Percentiles rank a stretch among this genome's conserved stretches.
Conservation (phyloP, 1,140 invertebrate genomes). For the Calliphora vicina region DNA sequence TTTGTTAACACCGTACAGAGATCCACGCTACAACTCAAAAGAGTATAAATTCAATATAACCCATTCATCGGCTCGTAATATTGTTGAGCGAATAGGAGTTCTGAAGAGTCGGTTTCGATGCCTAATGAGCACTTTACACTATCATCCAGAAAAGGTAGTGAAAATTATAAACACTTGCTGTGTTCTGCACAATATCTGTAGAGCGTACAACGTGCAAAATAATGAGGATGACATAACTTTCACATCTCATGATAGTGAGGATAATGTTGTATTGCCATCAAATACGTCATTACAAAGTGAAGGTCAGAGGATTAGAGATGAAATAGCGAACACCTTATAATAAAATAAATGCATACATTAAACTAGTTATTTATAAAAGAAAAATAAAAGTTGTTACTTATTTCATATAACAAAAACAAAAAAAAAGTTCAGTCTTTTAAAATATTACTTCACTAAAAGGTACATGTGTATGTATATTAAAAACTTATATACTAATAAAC, state of each 20-base stretch:
- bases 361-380: too few species aligned
- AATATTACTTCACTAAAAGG: too few species aligned
- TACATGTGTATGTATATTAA: background rate
- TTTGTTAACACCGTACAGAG: too few species aligned
- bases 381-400: background rate
- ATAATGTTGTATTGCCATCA: background rate
- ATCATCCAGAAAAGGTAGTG: background rate
- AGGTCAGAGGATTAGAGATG: constrained; percentile 28
- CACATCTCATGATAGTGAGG: constrained; percentile 9
- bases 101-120: constrained; percentile 31
- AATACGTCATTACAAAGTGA: constrained; percentile 7
- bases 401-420: background rate
- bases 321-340: constrained; percentile 25
- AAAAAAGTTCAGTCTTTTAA: background rate
- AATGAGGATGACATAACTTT: background rate
- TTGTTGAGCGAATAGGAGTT: background rate
- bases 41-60: constrained; percentile 19
- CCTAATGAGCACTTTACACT: background rate
- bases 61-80: background rate
- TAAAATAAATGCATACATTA: background rate
- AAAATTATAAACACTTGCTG: constrained; percentile 31
- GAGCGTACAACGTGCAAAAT: background rate
- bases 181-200: constrained; percentile 6
- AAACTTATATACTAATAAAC: too few species aligned
- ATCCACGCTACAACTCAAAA: background rate